A percentile compares a stretch with the other conserved stretches of the same genome.
These are phyloP conservation scores for Stomorhina lunata DNA, from an alignment of 2,888 invertebrate species.

Conservation along the genomic window DNA sequence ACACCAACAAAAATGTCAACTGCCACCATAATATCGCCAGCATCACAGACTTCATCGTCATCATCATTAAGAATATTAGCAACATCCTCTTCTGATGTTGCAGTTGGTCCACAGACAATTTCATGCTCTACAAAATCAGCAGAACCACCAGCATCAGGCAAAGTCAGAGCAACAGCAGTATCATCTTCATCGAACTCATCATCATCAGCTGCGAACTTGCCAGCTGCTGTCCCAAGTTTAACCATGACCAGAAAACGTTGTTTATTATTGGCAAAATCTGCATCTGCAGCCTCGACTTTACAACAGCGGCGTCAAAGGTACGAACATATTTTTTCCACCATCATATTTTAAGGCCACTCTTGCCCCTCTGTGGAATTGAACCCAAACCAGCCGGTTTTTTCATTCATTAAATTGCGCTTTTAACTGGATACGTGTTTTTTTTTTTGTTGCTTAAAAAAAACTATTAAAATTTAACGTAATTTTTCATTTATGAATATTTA, in stretches of 20 bases:
- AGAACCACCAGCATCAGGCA: not conserved
- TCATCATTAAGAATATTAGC: conserved; percentile 41
- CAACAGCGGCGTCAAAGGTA: conserved; percentile 59
- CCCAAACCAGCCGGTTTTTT: not conserved
- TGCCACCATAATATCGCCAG: conserved; percentile 1
- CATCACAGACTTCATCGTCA: conserved; percentile 15
- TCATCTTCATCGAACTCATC: conserved; percentile 28
- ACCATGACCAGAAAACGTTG: conserved; percentile 58
- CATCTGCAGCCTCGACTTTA: conserved; percentile 54
- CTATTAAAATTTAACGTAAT: too few relatives aligned
- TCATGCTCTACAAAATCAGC: conserved; percentile 8
- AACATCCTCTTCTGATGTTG: too few relatives aligned
- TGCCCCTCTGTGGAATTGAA: not conserved
- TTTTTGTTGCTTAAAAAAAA: too few relatives aligned
- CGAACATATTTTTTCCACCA: not conserved
- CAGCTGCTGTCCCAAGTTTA: conserved; percentile 30
- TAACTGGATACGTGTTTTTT: conserved; percentile 40
- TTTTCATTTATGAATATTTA: too few relatives aligned
- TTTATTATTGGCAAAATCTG: conserved; percentile 55
- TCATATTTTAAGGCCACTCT: not conserved
- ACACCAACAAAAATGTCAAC: conserved; percentile 60
- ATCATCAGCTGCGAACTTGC: conserved; percentile 19
- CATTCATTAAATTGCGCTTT: not conserved
- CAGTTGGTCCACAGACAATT: conserved; percentile 21
- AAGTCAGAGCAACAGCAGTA: not conserved